phyloP scores from a whole-genome alignment of 2,113 vertebrate genomes.

The Oreochromis aureus region DNA sequence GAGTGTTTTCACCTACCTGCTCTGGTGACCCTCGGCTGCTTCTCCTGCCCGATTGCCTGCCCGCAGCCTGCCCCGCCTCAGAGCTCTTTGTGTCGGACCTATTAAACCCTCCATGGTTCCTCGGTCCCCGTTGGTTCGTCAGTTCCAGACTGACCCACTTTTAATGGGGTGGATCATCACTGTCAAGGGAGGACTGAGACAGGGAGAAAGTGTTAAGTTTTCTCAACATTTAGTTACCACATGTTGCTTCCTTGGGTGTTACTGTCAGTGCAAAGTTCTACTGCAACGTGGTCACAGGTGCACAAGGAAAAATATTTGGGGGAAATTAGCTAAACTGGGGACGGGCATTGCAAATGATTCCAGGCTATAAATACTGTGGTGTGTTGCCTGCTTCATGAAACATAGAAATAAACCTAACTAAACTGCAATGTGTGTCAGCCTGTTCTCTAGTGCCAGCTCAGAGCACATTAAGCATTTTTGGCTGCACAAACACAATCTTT shows the following conservation, averaged over 20 bases:
- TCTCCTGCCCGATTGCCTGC: background rate
- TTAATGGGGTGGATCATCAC: background rate
- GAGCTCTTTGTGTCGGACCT: background rate
- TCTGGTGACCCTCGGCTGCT: background rate
- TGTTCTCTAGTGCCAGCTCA: background rate
- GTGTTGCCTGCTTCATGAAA: background rate
- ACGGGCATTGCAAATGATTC: background rate
- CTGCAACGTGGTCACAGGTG: fast-evolving
- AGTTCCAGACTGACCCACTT: background rate
- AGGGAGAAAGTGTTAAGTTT: background rate
- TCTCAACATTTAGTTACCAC: background rate
- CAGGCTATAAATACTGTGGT: background rate
- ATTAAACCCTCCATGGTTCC: no score
- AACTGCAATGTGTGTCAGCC: background rate
- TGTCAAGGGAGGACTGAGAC: background rate
- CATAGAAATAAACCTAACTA: background rate
- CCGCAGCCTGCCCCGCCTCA: background rate
- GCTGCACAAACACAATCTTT: background rate
- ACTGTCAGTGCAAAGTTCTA: background rate
- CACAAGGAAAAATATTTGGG: background rate
- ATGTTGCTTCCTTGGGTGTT: background rate
- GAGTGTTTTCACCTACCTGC: background rate
- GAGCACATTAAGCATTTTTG: background rate
- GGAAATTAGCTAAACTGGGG: background rate
- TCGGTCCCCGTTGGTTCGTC: background rate